A percentile compares a stretch with the other conserved stretches of the same genome.
Evolutionary conservation across 2,113 vertebrate genomes (phyloP).

Genomic region (Merops nubicus): DNA sequence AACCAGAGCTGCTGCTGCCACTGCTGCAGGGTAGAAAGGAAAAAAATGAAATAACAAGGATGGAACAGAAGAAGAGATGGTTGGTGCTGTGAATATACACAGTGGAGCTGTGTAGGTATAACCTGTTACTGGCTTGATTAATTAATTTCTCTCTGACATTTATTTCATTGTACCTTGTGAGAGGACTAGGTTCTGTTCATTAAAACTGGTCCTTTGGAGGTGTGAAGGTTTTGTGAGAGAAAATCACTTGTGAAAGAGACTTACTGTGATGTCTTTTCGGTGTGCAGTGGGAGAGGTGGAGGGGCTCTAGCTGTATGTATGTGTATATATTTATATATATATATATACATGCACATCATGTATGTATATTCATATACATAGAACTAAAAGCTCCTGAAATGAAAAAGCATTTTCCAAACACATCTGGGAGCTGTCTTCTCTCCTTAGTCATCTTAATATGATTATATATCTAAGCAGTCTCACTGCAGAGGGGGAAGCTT

Average conservation of each 20-base stretch:
- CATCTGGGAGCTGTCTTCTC: neutral
- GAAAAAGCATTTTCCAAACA: slow-evolving; percentile 7
- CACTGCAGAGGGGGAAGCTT: slow-evolving; percentile 29
- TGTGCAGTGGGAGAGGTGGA: neutral
- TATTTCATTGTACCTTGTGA: neutral
- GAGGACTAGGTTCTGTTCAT: neutral
- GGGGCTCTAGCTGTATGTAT: neutral
- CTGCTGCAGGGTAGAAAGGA: slow-evolving; percentile 25
- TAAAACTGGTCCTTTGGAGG: slow-evolving; percentile 30
- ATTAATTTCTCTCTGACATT: neutral
- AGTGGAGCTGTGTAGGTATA: neutral
- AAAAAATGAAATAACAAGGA: slow-evolving; percentile 9
- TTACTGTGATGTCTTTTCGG: neutral
- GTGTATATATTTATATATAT: neutral
- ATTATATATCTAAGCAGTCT: slow-evolving; percentile 37
- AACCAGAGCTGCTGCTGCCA: slow-evolving; percentile 38
- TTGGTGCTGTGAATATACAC: neutral
- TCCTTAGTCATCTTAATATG: slow-evolving; percentile 1
- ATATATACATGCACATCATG: neutral
- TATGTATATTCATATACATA: neutral
- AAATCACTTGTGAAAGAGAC: neutral
- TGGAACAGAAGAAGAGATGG: neutral
- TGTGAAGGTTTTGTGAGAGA: neutral
- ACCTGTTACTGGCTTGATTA: neutral
- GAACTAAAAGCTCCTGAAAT: neutral